Evolutionary conservation across 2,797 vertebrate species (phyloP).

Genomic region (Acanthiza pusilla): DNA sequence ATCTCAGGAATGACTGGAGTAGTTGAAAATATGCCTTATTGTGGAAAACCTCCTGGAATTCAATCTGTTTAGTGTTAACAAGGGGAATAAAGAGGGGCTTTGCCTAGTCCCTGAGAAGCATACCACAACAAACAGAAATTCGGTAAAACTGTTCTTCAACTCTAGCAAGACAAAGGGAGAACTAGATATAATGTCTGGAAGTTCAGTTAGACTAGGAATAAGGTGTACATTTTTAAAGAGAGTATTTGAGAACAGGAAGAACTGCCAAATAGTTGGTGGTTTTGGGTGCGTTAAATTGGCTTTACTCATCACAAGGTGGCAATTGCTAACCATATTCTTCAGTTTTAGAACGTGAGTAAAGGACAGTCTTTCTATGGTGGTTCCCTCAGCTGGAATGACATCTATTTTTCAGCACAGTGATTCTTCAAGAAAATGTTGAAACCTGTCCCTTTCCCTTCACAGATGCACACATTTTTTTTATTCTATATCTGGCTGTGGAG

Average conservation of each 20-base stretch:
- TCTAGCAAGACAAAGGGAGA: not conserved
- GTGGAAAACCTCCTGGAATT: slow-evolving; percentile 19
- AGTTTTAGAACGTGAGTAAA: not conserved
- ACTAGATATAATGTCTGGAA: not conserved
- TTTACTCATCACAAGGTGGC: not conserved
- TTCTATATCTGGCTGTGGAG: not conserved
- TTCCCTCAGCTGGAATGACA: not conserved
- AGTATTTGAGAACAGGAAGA: not conserved
- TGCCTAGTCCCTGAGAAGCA: not conserved
- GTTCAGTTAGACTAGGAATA: not conserved
- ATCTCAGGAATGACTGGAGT: slow-evolving; percentile 22
- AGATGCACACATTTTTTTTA: not conserved
- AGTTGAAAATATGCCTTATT: slow-evolving; percentile 28
- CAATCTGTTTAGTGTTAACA: slow-evolving; percentile 1
- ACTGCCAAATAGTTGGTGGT: not conserved
- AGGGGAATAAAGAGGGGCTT: not conserved
- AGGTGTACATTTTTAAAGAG: not conserved
- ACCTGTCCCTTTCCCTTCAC: not conserved
- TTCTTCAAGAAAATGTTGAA: not conserved
- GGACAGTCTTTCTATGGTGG: not conserved
- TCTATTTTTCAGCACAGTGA: not conserved
- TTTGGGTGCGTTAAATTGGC: not conserved
- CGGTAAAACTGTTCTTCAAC: not conserved
- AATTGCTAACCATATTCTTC: not conserved
- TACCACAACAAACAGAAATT: not conserved